Base-by-base conservation (phyloP, 2,113 vertebrate genomes). In the Caracal caracal region DNA sequence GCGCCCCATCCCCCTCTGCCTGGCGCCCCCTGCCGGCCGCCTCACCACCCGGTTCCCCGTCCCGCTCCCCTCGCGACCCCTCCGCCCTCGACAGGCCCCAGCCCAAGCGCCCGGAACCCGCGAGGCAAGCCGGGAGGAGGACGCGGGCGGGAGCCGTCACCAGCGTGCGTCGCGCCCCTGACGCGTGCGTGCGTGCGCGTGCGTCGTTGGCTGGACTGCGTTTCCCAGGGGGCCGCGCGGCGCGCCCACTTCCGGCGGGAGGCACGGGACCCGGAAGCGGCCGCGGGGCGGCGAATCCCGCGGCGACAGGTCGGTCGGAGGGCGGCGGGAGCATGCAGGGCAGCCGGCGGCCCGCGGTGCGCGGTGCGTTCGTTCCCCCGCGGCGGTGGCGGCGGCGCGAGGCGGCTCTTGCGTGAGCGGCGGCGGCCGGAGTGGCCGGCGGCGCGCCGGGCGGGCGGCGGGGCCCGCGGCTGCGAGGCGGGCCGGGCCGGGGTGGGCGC, bases 391-490 rank as follows among this genome's bases (percentile, higher is more conserved):
- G 92, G 92, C 81, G 66, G 37, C 86, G 89, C 47, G 61, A 61
- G n/a, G 93, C 37, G n/a, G 51, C 40, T 35, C 56, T 85, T 35
- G 43, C 10, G 96, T 96, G 96, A 97, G 93, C 94, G 68, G 96
- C 61, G 51, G 68, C 70, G 47, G 53, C 71, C 53, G 4, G 88
- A 70, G 59, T 19, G 35, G 9, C 87, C 33, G 53, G 63, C 76
- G 37, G 95, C 78, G 78, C 49, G 51, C 89, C 20, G 7, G 86
- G 35, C 30, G n/a, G 80, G 53, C 82, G 33, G 47, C 87, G 30
- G 70, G 2, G 53, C n/a, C 56, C n/a, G 59, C 56, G 53, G 86
- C 85, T 10, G 24, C 89, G 35, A 28, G 79, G 28, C 68, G 33
- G 79, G 71, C 91, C 93, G 73, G 81, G 82, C 84, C 16, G 9